Conservation (phyloP, 53 echinoderm and acorn worm genomes). For the Holothuria scabra region DNA sequence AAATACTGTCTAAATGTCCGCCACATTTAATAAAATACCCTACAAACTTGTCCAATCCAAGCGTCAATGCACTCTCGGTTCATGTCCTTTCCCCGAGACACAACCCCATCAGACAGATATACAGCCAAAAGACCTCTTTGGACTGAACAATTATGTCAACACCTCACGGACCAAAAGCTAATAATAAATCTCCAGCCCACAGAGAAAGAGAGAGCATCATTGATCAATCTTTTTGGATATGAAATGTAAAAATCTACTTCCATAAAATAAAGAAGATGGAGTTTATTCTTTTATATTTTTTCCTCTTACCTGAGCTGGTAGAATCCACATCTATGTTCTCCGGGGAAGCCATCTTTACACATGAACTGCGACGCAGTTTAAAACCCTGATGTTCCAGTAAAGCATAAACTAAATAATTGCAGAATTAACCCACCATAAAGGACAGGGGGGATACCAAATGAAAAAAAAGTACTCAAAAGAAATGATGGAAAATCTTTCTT, state of each 20-base stretch:
- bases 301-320: slow-evolving; percentile 29
- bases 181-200: not conserved
- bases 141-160: slow-evolving; percentile 45
- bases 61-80: not conserved
- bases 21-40: not conserved
- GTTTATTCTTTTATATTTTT: not conserved
- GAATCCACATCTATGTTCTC: slow-evolving; percentile 40
- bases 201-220: not conserved
- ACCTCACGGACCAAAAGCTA: slow-evolving; percentile 33
- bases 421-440: too few species aligned
- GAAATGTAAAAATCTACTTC: too few species aligned
- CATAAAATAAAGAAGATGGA: not conserved
- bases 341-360: slow-evolving; percentile 26
- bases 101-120: too few species aligned
- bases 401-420: too few species aligned
- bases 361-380: too few species aligned
- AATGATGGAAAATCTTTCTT: not conserved
- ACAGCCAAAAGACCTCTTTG: not conserved
- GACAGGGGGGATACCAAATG: too few species aligned
- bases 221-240: too few species aligned
- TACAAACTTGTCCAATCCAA: not conserved
- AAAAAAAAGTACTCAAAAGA: too few species aligned
- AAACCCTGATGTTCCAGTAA: too few species aligned
- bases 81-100: not conserved
- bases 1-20: not conserved